These are phyloP conservation scores for Synanthedon andrenaeformis DNA, from an alignment of 2,888 invertebrate species.

Conservation along the genomic window DNA sequence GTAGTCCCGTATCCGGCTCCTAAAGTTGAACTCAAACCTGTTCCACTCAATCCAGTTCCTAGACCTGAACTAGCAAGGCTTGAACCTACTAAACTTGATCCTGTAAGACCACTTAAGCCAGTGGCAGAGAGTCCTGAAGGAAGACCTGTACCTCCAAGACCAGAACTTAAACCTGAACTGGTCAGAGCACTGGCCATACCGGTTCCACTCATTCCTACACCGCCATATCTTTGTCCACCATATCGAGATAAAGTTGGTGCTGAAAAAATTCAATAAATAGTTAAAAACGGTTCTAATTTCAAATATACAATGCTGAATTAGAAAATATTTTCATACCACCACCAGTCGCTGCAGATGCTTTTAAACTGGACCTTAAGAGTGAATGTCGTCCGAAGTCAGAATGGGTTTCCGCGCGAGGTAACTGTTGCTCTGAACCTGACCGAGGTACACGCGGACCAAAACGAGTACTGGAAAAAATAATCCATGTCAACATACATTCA, in stretches of 20 bases:
- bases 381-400: slow-evolving; percentile 87
- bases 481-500: background rate
- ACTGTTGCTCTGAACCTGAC: slow-evolving; percentile 92
- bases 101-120: slow-evolving; percentile 53
- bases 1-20: slow-evolving; percentile 53
- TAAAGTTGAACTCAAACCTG: slow-evolving; percentile 47
- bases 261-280: slow-evolving; percentile 16
- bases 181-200: slow-evolving; percentile 35
- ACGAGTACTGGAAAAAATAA: slow-evolving; percentile 28
- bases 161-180: slow-evolving; percentile 35
- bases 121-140: slow-evolving; percentile 57
- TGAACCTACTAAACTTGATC: slow-evolving; percentile 50
- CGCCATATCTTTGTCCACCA: slow-evolving; percentile 73
- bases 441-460: slow-evolving; percentile 77
- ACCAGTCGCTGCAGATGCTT: slow-evolving; percentile 68
- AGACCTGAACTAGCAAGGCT: slow-evolving; percentile 50
- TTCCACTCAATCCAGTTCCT: slow-evolving; percentile 44
- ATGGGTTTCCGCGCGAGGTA: slow-evolving; percentile 85
- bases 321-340: slow-evolving; percentile 18
- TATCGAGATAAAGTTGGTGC: slow-evolving; percentile 73
- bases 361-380: slow-evolving; percentile 83
- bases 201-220: slow-evolving; percentile 40
- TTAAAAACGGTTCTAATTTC: background rate
- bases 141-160: slow-evolving; percentile 39
- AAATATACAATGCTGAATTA: background rate